phyloP scores from a whole-genome alignment of 2,113 vertebrate genomes.

The Columba livia region DNA sequence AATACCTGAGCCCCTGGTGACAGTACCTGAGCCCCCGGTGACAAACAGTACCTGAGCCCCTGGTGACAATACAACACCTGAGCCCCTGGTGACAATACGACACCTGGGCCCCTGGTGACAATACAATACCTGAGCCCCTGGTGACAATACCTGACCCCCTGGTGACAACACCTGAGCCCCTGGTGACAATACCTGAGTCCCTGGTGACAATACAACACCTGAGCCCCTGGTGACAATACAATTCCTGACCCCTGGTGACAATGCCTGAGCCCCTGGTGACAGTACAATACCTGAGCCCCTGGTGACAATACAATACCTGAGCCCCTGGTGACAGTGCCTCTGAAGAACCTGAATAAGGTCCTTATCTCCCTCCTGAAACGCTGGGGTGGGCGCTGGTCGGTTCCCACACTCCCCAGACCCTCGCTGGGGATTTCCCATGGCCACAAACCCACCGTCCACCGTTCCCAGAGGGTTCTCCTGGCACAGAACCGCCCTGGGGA shows the following conservation, averaged over 20 bases:
- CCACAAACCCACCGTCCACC: not conserved
- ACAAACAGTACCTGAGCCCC: too few relatives aligned
- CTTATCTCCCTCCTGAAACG: not conserved
- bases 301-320: not conserved
- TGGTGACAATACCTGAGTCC: too few relatives aligned
- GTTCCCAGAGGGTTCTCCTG: fast-evolving
- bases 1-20: too few relatives aligned
- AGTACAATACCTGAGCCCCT: not conserved
- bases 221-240: not conserved
- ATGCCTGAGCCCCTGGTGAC: not conserved
- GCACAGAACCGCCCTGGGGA: fast-evolving
- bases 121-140: too few relatives aligned
- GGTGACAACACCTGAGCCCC: too few relatives aligned
- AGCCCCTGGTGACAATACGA: too few relatives aligned
- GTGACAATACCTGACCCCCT: too few relatives aligned
- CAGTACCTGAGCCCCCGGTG: too few relatives aligned
- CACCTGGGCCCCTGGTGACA: too few relatives aligned
- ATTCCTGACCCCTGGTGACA: too few relatives aligned
- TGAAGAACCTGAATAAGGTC: not conserved
- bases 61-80: too few relatives aligned
- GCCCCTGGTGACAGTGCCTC: not conserved
- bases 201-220: too few relatives aligned
- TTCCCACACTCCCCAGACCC: not conserved
- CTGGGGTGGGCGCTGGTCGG: not conserved
- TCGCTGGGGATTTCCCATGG: fast-evolving